Percentiles rank a stretch among this genome's conserved stretches.
phyloP scores from a whole-genome alignment of 2,797 vertebrate genomes.

The Lutjanus argentimaculatus region DNA sequence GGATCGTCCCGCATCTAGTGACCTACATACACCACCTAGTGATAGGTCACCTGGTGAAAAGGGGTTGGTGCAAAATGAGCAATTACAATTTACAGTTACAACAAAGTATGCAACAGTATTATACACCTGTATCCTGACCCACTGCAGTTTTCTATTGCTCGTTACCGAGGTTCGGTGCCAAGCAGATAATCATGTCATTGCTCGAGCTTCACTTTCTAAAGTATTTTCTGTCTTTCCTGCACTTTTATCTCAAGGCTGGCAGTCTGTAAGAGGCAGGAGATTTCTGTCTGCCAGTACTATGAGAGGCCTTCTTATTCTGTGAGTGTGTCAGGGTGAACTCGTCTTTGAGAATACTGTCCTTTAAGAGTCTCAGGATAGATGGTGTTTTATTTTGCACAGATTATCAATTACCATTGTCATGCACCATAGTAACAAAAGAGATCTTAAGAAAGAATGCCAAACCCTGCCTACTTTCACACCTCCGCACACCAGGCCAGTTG shows the following conservation, averaged over 20 bases:
- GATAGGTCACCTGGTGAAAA: neutral
- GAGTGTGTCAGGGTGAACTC: constrained; percentile 19
- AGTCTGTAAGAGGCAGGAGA: neutral
- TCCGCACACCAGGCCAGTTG: neutral
- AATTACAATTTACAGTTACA: neutral
- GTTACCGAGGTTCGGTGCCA: neutral
- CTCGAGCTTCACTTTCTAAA: neutral
- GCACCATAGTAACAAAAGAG: neutral
- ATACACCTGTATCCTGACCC: neutral
- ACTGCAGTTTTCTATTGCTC: neutral
- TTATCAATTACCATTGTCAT: constrained; percentile 1
- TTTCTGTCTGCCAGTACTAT: constrained; percentile 20
- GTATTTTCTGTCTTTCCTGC: neutral
- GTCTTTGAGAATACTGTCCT: constrained; percentile 25
- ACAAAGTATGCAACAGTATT: neutral
- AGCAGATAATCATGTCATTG: neutral
- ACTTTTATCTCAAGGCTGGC: constrained; percentile 13
- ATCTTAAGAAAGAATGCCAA: neutral
- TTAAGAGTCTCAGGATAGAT: neutral
- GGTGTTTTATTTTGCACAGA: neutral
- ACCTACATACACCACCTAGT: constrained; percentile 7
- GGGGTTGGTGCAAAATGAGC: neutral
- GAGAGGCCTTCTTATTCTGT: constrained; percentile 12
- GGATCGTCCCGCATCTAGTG: neutral
- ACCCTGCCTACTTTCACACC: neutral